Evolutionary conservation across 2,888 invertebrate genomes (phyloP).

Genomic region (Oasisia sp.): DNA sequence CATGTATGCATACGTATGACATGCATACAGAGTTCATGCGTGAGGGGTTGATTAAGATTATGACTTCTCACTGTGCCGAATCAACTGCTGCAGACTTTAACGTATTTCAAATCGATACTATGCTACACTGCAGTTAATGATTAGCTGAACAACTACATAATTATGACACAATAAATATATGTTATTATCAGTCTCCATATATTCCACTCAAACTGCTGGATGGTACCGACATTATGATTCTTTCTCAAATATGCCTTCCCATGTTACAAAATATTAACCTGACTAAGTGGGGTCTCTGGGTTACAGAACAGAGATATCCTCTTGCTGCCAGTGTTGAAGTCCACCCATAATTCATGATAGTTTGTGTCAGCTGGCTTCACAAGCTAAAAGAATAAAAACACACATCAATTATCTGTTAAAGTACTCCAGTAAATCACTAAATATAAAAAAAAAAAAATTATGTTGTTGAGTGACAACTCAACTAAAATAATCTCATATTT

Average conservation of each 20-base stretch:
- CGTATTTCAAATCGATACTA: not conserved
- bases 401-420: not conserved
- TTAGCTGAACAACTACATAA: not conserved
- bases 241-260: not conserved
- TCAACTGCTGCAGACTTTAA: not conserved
- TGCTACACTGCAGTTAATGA: not conserved
- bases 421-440: no score
- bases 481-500: no score
- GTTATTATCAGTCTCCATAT: not conserved
- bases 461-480: no score
- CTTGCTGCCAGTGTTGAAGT: slow-evolving; percentile 56
- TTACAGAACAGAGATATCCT: slow-evolving; percentile 56
- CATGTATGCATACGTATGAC: no score
- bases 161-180: not conserved
- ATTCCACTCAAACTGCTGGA: not conserved
- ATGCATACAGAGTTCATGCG: no score
- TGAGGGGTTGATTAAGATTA: not conserved
- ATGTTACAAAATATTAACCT: not conserved
- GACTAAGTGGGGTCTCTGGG: slow-evolving; percentile 37
- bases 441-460: no score
- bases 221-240: not conserved
- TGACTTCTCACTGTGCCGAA: not conserved
- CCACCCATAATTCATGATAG: slow-evolving; percentile 58
- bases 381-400: slow-evolving; percentile 41
- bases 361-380: slow-evolving; percentile 54